Conservation (phyloP, 2,888 invertebrate genomes). For the Acanthosepion esculentum region DNA sequence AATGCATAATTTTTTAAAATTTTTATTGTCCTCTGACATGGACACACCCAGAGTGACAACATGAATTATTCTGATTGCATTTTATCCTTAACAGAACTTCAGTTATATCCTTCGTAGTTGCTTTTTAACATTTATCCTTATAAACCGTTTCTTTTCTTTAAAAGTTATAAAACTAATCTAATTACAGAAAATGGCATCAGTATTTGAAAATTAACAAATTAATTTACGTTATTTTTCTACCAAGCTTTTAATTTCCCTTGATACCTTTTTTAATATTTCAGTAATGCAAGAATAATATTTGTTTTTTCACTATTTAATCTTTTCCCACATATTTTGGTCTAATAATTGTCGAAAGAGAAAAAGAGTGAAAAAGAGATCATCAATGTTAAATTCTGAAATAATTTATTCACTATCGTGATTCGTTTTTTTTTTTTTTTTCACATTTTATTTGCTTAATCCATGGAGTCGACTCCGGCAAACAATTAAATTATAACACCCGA, state of each 20-base stretch:
- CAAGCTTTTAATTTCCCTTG: neutral
- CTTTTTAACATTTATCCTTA: no score
- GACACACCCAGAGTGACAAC: no score
- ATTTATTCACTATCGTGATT: neutral
- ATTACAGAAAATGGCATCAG: neutral
- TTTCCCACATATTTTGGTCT: neutral
- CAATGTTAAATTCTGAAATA: neutral
- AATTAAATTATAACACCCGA: neutral
- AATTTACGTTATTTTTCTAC: neutral
- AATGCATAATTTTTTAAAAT: no score
- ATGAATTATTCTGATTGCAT: no score
- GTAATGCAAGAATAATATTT: neutral
- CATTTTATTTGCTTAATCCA: neutral
- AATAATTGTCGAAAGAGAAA: neutral
- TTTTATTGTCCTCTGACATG: no score
- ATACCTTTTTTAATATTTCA: neutral
- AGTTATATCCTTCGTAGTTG: no score
- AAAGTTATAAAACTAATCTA: no score
- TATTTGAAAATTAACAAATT: neutral
- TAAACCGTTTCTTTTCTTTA: no score
- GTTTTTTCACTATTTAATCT: neutral
- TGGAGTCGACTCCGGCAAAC: neutral
- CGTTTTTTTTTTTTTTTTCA: neutral
- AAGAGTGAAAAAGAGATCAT: neutral
- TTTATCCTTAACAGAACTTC: no score